phyloP scores from a whole-genome alignment of 2,797 vertebrate genomes.

The Myotis daubentonii region DNA sequence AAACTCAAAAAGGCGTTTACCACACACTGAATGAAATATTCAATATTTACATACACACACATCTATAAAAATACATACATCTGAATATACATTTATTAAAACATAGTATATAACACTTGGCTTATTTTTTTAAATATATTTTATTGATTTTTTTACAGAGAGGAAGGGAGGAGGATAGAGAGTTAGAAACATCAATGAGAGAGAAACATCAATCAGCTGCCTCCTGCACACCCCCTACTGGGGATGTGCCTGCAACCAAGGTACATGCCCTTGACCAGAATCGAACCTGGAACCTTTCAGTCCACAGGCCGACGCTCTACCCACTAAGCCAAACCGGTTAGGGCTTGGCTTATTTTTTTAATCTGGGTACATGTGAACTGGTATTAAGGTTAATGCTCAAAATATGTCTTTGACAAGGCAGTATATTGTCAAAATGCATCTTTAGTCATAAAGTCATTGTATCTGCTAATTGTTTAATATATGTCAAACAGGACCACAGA shows the following conservation, averaged over 20 bases:
- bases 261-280: too few relatives aligned
- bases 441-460: background rate
- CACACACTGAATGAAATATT: background rate
- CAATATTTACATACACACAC: background rate
- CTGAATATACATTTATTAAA: background rate
- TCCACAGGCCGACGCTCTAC: too few relatives aligned
- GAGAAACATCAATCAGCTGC: too few relatives aligned
- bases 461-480: background rate
- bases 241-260: too few relatives aligned
- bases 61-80: background rate
- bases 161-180: too few relatives aligned
- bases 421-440: conserved; percentile 2
- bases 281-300: too few relatives aligned
- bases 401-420: background rate
- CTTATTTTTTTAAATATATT: background rate
- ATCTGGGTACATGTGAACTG: background rate
- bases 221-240: too few relatives aligned
- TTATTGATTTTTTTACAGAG: too few relatives aligned
- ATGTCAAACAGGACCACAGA: background rate
- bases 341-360: background rate
- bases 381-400: background rate
- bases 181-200: too few relatives aligned
- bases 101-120: background rate
- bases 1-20: conserved; percentile 19
- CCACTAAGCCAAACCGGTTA: too few relatives aligned